Conservation (phyloP, 2,888 invertebrate species). For the Blera fallax region DNA sequence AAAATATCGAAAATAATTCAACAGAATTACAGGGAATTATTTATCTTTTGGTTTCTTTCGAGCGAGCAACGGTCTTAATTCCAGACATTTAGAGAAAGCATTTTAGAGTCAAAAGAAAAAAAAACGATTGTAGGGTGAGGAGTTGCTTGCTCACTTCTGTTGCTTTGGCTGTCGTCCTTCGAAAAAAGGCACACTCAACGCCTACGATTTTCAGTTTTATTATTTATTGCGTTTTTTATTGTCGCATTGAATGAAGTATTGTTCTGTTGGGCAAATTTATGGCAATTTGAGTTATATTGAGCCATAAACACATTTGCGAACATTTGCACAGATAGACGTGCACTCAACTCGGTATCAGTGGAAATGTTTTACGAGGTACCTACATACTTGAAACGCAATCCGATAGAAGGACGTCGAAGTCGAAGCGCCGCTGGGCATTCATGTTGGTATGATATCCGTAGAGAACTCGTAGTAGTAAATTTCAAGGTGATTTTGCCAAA, state of each 20-base stretch:
- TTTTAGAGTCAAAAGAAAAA: neutral
- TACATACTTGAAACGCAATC: slow-evolving; percentile 32
- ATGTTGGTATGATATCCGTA: neutral
- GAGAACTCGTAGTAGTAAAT: slow-evolving; percentile 40
- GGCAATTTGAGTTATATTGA: slow-evolving; percentile 66
- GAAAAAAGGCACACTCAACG: neutral
- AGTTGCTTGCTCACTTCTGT: slow-evolving; percentile 31
- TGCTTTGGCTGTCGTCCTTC: neutral
- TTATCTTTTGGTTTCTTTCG: slow-evolving; percentile 65
- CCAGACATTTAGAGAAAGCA: slow-evolving; percentile 59
- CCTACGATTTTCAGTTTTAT: slow-evolving; percentile 48
- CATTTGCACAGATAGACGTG: slow-evolving; percentile 57
- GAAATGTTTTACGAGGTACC: slow-evolving; percentile 57
- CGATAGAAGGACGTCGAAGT: slow-evolving; percentile 5
- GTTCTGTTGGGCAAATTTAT: slow-evolving; percentile 64
- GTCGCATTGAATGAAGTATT: slow-evolving; percentile 65
- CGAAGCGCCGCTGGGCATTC: neutral
- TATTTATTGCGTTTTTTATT: slow-evolving; percentile 55
- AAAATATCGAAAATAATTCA: slow-evolving; percentile 71
- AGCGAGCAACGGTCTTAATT: slow-evolving; percentile 59
- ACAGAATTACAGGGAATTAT: slow-evolving; percentile 67
- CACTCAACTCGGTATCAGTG: slow-evolving; percentile 39
- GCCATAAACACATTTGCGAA: slow-evolving; percentile 65
- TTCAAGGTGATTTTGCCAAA: slow-evolving; percentile 35
- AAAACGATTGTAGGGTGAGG: neutral